These are phyloP conservation scores for Drosophila neonasuta DNA, from an alignment of 2,888 invertebrate genomes.

Conservation along the genomic window DNA sequence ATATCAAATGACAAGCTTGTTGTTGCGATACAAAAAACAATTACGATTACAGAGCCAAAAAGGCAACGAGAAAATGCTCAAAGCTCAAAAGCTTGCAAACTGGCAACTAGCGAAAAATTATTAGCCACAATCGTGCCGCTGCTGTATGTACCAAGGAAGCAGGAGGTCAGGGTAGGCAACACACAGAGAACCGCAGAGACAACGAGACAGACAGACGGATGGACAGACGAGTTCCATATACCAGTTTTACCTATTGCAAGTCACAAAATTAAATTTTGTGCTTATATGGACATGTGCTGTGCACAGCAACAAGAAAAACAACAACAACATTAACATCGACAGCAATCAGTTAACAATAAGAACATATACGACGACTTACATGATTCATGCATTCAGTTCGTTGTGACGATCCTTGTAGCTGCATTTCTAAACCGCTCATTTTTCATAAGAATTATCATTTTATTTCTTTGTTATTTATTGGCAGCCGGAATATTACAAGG, in stretches of 20 bases:
- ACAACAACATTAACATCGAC: slow-evolving; percentile 18
- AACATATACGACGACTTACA: slow-evolving; percentile 19
- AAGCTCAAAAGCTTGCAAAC: background rate
- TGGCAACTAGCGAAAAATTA: slow-evolving; percentile 51
- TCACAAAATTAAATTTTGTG: slow-evolving; percentile 71
- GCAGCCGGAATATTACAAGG: slow-evolving; percentile 93
- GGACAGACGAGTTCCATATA: slow-evolving; percentile 41
- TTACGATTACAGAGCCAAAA: slow-evolving; percentile 68
- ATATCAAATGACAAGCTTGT: slow-evolving; percentile 73
- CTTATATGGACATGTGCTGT: slow-evolving; percentile 69
- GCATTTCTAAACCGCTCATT: slow-evolving; percentile 18
- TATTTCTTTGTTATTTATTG: slow-evolving; percentile 60
- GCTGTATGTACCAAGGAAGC: slow-evolving; percentile 58
- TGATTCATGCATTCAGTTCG: slow-evolving; percentile 46
- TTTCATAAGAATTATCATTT: slow-evolving; percentile 11
- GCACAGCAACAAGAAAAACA: slow-evolving; percentile 57
- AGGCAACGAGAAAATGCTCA: slow-evolving; percentile 49
- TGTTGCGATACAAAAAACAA: slow-evolving; percentile 54
- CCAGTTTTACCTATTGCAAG: slow-evolving; percentile 68
- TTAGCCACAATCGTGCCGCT: slow-evolving; percentile 64
- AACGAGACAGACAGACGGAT: background rate
- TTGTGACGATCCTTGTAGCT: slow-evolving; percentile 39
- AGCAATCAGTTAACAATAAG: slow-evolving; percentile 27
- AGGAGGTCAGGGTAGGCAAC: slow-evolving; percentile 75
- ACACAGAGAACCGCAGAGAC: slow-evolving; percentile 17